Conservation (phyloP, 2,113 vertebrate genomes). For the Grantiella picta region DNA sequence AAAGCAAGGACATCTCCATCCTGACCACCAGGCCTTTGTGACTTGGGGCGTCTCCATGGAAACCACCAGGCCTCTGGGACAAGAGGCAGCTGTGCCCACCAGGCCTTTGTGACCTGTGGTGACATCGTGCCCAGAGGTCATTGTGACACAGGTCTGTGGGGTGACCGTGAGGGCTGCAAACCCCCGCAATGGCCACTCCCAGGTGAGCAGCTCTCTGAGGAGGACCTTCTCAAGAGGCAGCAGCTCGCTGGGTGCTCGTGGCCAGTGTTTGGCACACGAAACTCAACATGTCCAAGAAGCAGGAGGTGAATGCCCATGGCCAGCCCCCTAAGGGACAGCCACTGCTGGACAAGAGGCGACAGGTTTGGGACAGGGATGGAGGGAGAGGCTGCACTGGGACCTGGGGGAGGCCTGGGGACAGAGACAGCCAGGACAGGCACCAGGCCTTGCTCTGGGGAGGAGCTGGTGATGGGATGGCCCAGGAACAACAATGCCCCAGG, state of each 20-base stretch:
- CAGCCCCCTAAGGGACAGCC: background rate
- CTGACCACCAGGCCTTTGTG: background rate
- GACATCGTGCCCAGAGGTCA: too few relatives aligned
- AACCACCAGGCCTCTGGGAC: too few relatives aligned
- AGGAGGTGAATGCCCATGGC: background rate
- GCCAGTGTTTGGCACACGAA: background rate
- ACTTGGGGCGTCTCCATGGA: background rate
- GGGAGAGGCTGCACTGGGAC: too few relatives aligned
- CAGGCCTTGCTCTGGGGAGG: too few relatives aligned
- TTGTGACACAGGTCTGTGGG: too few relatives aligned
- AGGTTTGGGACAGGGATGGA: too few relatives aligned
- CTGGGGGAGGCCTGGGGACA: too few relatives aligned
- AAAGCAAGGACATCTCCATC: background rate
- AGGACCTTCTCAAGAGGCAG: too few relatives aligned
- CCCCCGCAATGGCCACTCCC: background rate
- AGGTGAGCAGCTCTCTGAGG: background rate
- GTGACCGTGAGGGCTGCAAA: too few relatives aligned
- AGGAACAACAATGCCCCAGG: background rate
- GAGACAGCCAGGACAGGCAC: too few relatives aligned
- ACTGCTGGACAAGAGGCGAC: too few relatives aligned
- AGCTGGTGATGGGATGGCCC: background rate
- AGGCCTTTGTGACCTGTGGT: background rate
- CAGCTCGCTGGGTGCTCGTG: background rate
- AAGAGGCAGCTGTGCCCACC: too few relatives aligned
- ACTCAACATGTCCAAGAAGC: background rate